Base-by-base conservation (phyloP, 2,797 vertebrate species). In the Chromobotia macracanthus region DNA sequence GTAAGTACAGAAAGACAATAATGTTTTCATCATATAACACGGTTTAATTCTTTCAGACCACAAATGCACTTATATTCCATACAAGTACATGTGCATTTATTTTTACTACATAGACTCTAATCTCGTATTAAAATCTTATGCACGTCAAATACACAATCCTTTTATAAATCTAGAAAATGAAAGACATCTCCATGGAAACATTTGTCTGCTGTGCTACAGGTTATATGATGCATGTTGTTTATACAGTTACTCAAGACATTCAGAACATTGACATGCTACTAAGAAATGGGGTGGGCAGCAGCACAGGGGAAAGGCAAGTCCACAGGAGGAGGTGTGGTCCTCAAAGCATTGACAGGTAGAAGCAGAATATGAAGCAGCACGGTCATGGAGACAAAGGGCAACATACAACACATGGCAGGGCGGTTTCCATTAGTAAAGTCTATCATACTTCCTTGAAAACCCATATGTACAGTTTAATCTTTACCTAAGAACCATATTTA, bases 31-130 rank as follows among this genome's bases (percentile, higher is more conserved):
- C 11, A 56, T 3, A 16, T 67, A 50, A 44, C 13, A n/a, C 5
- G 1, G 7, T 31, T 80, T 4, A 75, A 86, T 90, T 91, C 85
- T 91, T 93, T 89, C 90, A 92, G 89, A 92, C 89, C 91, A 88
- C 86, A 91, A 90, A 87, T 90, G 92, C 89, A 93, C 88, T 86
- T 82, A 89, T 84, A 60, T 86, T 87, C 85, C 84, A 91, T 85
- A 89, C 73, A 86, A 89, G 88, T 89, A 86, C 86, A 90, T 90
- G 85, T 87, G 89, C 80, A 86, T 83, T 80, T 84, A 90, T 86
- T 86, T 87, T 66, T 81, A 87, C 88, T 83, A 89, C 86, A 84
- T 70, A 87, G 80, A 89, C 71, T 61, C n/a, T n/a, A n/a, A 15
- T 83, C 84, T 85, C 82, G 75, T 86, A 89, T 85, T 89, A 83